phyloP scores from a whole-genome alignment of 2,888 invertebrate genomes.

The Andrena camellia region DNA sequence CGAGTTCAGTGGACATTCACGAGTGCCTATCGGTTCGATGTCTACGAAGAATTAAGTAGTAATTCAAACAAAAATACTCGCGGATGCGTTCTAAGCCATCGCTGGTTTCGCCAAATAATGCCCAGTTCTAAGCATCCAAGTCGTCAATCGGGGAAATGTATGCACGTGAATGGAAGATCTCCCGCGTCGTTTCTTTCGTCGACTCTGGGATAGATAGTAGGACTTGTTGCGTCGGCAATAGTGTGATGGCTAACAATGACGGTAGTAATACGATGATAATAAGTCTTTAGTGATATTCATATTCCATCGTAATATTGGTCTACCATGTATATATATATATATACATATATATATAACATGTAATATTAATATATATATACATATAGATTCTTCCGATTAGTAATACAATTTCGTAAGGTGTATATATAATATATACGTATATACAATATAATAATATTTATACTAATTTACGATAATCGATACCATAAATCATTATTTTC shows the following conservation, averaged over 20 bases:
- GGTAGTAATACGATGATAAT: conserved; percentile 73
- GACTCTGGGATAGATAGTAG: conserved; percentile 76
- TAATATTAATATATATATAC: conserved; percentile 61
- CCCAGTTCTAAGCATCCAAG: too few relatives aligned
- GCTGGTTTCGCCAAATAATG: background rate
- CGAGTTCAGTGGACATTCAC: background rate
- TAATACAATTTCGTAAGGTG: conserved; percentile 77
- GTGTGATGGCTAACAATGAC: conserved; percentile 72
- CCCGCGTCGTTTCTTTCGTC: background rate
- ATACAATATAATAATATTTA: conserved; percentile 75
- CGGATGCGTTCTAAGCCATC: background rate
- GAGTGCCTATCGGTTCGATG: background rate
- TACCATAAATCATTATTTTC: conserved; percentile 74
- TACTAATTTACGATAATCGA: conserved; percentile 79
- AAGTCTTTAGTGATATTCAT: conserved; percentile 73
- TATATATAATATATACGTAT: conserved; percentile 72
- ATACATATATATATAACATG: conserved; percentile 61
- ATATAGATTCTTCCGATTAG: conserved; percentile 77
- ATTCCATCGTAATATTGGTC: conserved; percentile 70
- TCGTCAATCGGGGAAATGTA: too few relatives aligned
- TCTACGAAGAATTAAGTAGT: background rate
- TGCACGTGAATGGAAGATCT: background rate
- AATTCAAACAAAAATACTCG: background rate
- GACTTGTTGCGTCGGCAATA: conserved; percentile 72
- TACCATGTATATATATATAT: conserved; percentile 73